Evolutionary conservation across 1,140 invertebrate genomes (phyloP).

Genomic region (Panulirus ornatus): DNA sequence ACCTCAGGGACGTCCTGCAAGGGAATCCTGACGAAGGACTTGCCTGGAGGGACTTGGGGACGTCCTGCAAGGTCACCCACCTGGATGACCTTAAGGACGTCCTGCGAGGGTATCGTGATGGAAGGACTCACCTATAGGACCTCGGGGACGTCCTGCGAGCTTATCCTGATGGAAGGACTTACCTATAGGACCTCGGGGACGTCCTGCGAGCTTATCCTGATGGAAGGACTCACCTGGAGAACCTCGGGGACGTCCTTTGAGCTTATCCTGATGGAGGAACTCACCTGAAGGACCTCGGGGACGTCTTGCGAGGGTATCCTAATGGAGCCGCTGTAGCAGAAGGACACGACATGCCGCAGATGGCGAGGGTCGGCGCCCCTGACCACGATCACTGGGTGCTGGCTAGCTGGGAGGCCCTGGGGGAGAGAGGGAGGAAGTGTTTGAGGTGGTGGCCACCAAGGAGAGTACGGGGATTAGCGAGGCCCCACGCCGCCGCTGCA

Average conservation of each 20-base stretch:
- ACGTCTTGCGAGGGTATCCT: constrained; percentile 40
- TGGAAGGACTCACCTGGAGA: neutral
- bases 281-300: constrained; percentile 54
- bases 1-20: too few relatives aligned
- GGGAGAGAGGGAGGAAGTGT: neutral
- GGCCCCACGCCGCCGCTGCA: too few relatives aligned
- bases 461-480: too few relatives aligned
- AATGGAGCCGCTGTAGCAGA: constrained; percentile 67
- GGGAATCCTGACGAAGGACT: too few relatives aligned
- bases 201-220: neutral
- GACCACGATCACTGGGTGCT: constrained; percentile 68
- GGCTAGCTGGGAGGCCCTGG: constrained; percentile 43
- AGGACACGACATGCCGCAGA: constrained; percentile 47
- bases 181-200: neutral
- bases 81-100: neutral
- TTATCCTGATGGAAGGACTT: neutral
- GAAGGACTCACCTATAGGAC: neutral
- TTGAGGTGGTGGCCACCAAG: too few relatives aligned
- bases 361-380: constrained; percentile 42
- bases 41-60: too few relatives aligned
- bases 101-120: neutral
- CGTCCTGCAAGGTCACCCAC: too few relatives aligned
- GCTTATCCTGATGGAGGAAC: neutral
- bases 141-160: neutral
- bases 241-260: neutral